Base-by-base conservation (phyloP, 2,113 vertebrate genomes). In the Hiodon tergisus region DNA sequence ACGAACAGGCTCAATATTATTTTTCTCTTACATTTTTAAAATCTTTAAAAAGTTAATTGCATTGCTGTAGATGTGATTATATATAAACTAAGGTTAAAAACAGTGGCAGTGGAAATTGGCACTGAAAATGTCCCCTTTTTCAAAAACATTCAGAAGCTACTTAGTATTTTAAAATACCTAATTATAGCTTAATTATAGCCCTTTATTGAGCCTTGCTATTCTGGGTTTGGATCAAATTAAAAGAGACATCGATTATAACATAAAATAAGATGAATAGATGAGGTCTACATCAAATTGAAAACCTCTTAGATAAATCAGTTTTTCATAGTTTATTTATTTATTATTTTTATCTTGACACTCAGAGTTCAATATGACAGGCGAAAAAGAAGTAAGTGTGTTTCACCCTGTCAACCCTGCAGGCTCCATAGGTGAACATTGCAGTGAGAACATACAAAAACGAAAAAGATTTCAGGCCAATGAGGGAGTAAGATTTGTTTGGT, bases 161-260 rank as follows among this genome's bases (percentile, higher is more conserved):
- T 75, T 68, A 75, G 57, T 75, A 60, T 54, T 68, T 50, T 67
- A 14, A 59, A 55, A 66, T 74, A 2, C 17, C 63, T 75, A 75
- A 75, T 67, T 75, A 75, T 75, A 75, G 73, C 17, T 54, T 75
- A 75, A 75, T 67, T 75, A 75, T 75, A 75, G 73, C 73, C 58
- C 54, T 68, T 75, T 55, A 67, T 68, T 17, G 65, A 65, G 73
- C 53, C 73, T 31, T 17, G 65, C 65, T 67, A 67, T 67, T 58
- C 65, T 58, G 54, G 59, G 68, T 54, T 57, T 54, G 54, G 73
- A 65, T 75, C 73, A 75, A 58, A 55, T 16, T 3, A 46, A 1
- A 60, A 74, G 67, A 72, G 31, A 71, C 13, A 31, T 54, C 53
- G 50, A 68, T 66, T 75, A 59, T 48, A 55, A 68, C 54, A 68